These are phyloP conservation scores for Myodes glareolus DNA, from an alignment of 2,113 vertebrate genomes.

Conservation along the genomic window DNA sequence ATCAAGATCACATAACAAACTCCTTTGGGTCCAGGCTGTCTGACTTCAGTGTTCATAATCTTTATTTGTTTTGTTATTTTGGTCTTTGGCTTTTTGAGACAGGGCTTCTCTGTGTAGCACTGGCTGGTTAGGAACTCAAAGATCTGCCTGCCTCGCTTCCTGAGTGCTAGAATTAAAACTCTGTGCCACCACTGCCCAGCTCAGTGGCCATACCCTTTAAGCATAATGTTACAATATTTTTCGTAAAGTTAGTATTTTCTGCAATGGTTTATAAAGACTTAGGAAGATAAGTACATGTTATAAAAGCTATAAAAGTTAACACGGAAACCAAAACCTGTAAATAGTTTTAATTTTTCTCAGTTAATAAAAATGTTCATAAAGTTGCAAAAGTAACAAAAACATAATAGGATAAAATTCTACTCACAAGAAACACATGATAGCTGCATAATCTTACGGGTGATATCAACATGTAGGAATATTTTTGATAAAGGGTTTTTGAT, in stretches of 20 bases:
- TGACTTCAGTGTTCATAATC: constrained; percentile 10
- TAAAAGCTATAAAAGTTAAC: neutral
- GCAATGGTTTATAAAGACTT: neutral
- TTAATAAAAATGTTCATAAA: constrained; percentile 47
- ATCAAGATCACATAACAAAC: neutral
- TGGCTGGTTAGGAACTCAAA: neutral
- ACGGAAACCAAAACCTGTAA: neutral
- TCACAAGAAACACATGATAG: neutral
- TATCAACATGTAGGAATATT: neutral
- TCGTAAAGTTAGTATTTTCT: constrained; percentile 29
- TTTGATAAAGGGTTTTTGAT: neutral
- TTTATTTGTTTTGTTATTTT: neutral
- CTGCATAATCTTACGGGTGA: neutral
- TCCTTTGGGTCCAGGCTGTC: neutral
- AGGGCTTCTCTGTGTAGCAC: neutral
- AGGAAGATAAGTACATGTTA: neutral
- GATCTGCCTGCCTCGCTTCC: neutral
- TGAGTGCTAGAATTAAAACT: neutral
- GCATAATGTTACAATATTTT: neutral
- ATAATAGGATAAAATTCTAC: neutral
- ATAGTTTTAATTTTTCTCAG: neutral
- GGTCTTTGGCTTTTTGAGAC: neutral
- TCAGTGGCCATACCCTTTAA: neutral
- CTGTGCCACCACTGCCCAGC: neutral
- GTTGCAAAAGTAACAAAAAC: neutral